Base-by-base conservation (phyloP, 2,113 vertebrate genomes). In the Corythornis vintsioides region DNA sequence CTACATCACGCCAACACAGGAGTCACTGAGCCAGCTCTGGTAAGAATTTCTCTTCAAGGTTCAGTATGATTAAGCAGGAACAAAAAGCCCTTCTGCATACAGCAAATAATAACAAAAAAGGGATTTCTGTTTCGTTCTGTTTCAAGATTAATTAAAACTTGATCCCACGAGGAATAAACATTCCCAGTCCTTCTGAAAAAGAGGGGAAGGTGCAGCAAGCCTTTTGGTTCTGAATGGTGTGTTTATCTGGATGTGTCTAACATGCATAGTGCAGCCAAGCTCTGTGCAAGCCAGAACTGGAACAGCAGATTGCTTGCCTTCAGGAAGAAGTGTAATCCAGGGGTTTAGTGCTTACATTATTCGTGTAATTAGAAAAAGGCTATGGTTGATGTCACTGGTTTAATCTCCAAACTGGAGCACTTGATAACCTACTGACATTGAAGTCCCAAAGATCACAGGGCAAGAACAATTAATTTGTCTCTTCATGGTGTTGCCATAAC, bases 261-360 rank as follows among this genome's bases (percentile, higher is more conserved):
- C 74, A 74, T 83, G 67, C 61, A 35, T 63, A 78, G 95, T 92
- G 90, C 50, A 94, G 86, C 94, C 65, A 81, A 82, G 50, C 80
- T 90, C 24, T n/a, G 12, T 38, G 6, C 33, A 85, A 73, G 47
- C 78, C 92, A 92, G 84, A 94, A 93, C 95, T 94, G 92, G 83
- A 95, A 93, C 59, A 93, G 79, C 65, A 95, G 95, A 94, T 94
- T 96, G 83, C 94, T 94, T 97, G 92, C 76, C 93, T 93, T 91
- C 91, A 47, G 75, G 61, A 96, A 95, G 63, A 85, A 66, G 24
- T 94, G 88, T 96, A 97, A 97, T 94, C 96, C 85, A 80, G 72
- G 67, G 88, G 87, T 97, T 97, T 95, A 85, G 79, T 95, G 48
- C 74, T 94, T 93, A 63, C 55, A 69, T 90, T 96, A 81, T 93